Conservation (phyloP, 2,113 vertebrate genomes). For the Halichoerus grypus region DNA sequence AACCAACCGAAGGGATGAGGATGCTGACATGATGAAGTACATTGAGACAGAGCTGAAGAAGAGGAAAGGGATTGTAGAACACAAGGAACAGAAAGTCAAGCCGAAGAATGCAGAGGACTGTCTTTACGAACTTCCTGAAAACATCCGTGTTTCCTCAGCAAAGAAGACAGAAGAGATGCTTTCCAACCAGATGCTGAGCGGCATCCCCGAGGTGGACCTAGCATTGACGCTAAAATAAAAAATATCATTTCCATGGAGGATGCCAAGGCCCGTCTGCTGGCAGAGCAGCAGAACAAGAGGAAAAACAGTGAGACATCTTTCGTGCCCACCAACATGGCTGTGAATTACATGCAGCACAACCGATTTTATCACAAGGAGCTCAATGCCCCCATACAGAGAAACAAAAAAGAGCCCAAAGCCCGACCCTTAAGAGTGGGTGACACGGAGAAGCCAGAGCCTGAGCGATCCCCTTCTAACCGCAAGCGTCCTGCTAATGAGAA, state of each 20-base stretch:
- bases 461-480: constrained; percentile 94
- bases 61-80: constrained; percentile 96
- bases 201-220: constrained; percentile 98
- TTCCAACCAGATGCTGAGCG: constrained; percentile 99
- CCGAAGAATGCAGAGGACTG: constrained; percentile 96
- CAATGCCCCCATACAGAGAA: constrained; percentile 94
- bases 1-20: constrained; percentile 98
- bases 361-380: constrained; percentile 97
- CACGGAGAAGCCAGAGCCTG: constrained; percentile 96
- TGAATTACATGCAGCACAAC: constrained; percentile 99
- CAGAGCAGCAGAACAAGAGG: constrained; percentile 98
- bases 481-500: constrained; percentile 98
- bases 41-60: constrained; percentile 99
- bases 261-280: constrained; percentile 96
- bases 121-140: constrained; percentile 97
- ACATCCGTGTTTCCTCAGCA: constrained; percentile 96
- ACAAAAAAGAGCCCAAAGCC: constrained; percentile 97
- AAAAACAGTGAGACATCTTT: constrained; percentile 97
- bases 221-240: constrained; percentile 98
- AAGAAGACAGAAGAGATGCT: constrained; percentile 99
- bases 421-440: constrained; percentile 96
- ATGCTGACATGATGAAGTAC: constrained; percentile 99
- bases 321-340: constrained; percentile 98
- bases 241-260: constrained; percentile 98
- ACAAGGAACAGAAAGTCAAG: constrained; percentile 95